Conservation (phyloP, 1,140 invertebrate species). For the Tetranychus cinnabarinus region DNA sequence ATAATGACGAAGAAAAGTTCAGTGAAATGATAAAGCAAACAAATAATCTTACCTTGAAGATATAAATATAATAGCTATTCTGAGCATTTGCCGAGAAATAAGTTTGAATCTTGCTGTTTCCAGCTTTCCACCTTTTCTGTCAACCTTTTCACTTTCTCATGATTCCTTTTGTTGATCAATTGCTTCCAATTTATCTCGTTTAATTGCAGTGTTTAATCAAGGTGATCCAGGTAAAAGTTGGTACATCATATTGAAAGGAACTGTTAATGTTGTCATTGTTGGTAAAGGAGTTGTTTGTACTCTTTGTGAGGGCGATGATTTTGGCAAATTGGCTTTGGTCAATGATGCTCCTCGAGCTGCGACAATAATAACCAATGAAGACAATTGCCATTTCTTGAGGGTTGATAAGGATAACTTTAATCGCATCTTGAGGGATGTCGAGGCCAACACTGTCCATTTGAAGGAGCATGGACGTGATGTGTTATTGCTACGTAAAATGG, state of each 20-base stretch:
- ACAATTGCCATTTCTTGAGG: conserved; percentile 57
- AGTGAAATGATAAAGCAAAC: too few relatives aligned
- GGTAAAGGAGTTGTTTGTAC: conserved; percentile 62
- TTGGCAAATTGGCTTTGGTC: conserved; percentile 61
- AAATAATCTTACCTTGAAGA: too few relatives aligned
- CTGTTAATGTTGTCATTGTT: conserved; percentile 61
- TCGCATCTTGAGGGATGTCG: conserved; percentile 52
- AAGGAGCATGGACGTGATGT: conserved; percentile 65
- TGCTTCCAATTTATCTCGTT: background rate
- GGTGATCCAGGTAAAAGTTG: conserved; percentile 67
- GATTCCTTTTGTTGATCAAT: background rate
- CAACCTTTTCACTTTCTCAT: background rate
- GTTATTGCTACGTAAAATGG: conserved; percentile 19
- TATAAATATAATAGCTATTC: too few relatives aligned
- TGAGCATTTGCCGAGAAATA: too few relatives aligned
- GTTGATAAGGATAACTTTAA: conserved; percentile 76
- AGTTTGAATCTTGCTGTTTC: too few relatives aligned
- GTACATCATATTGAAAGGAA: conserved; percentile 63
- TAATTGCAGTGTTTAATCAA: conserved; percentile 51
- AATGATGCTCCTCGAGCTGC: conserved; percentile 67
- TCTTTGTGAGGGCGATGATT: conserved; percentile 62
- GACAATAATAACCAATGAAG: conserved; percentile 54
- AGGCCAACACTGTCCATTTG: conserved; percentile 60
- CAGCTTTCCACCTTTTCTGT: too few relatives aligned
- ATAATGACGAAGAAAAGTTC: too few relatives aligned